phyloP scores from a whole-genome alignment of 2,797 vertebrate species.

The Darevskia mixta region DNA sequence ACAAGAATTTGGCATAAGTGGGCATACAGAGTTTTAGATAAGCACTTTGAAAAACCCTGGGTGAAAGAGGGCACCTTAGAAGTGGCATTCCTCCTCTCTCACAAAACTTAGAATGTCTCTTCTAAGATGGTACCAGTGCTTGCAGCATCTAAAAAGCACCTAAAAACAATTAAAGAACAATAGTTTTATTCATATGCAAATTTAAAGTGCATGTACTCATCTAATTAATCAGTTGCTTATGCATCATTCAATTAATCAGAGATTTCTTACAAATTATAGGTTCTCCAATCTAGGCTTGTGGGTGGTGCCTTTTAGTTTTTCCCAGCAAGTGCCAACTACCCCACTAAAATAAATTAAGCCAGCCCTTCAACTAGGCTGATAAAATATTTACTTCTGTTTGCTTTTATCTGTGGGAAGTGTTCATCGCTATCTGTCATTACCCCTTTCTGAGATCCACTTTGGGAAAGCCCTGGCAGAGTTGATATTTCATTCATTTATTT shows the following conservation, averaged over 20 bases:
- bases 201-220: background rate
- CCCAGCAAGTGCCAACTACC: background rate
- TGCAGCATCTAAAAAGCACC: background rate
- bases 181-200: background rate
- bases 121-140: background rate
- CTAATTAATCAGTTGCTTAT: background rate
- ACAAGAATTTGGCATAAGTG: too few species aligned
- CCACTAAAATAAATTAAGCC: constrained; percentile 27
- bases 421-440: background rate
- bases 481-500: background rate
- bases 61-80: background rate
- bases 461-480: background rate
- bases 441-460: constrained; percentile 1
- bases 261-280: background rate
- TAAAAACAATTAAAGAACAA: background rate
- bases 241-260: background rate
- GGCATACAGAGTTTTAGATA: background rate
- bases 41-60: background rate
- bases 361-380: constrained; percentile 1
- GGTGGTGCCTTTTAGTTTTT: background rate
- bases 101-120: background rate
- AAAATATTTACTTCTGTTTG: constrained; percentile 10
- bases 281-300: background rate
- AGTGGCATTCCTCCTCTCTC: background rate
- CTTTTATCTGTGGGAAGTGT: constrained; percentile 7